phyloP scores from a whole-genome alignment of 2,888 invertebrate genomes.

The Caenorhabditis uteleia region DNA sequence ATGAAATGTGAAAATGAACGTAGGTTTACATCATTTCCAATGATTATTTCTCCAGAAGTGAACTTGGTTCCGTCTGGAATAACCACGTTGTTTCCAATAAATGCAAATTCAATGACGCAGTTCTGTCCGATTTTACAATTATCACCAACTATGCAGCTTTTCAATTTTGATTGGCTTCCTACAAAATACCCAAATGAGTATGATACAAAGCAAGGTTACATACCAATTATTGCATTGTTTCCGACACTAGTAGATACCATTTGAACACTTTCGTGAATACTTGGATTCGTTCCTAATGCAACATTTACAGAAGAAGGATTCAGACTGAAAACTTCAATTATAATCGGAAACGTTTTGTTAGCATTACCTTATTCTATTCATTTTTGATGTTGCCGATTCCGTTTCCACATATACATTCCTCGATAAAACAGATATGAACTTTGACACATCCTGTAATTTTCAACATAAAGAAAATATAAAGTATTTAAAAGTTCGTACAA shows the following conservation, averaged over 20 bases:
- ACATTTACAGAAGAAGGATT: slow-evolving; percentile 21
- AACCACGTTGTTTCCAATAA: slow-evolving; percentile 32
- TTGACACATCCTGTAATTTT: slow-evolving; percentile 12
- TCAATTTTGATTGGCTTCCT: slow-evolving; percentile 13
- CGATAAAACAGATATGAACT: slow-evolving; percentile 13
- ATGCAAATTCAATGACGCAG: slow-evolving; percentile 21
- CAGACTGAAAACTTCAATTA: slow-evolving; percentile 15
- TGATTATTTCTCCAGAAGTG: slow-evolving; percentile 12
- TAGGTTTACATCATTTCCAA: slow-evolving; percentile 39
- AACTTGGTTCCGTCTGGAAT: slow-evolving; percentile 23
- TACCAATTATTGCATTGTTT: slow-evolving; percentile 16
- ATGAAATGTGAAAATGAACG: too few relatives aligned
- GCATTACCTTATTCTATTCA: neutral
- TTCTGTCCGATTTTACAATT: slow-evolving; percentile 36
- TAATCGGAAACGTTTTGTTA: neutral
- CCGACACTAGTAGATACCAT: slow-evolving; percentile 30
- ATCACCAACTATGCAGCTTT: slow-evolving; percentile 31
- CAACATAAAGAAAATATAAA: neutral
- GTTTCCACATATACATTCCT: slow-evolving; percentile 28
- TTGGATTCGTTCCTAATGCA: slow-evolving; percentile 14
- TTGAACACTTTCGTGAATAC: slow-evolving; percentile 7
- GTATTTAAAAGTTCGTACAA: slow-evolving; percentile 8
- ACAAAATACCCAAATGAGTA: too few relatives aligned
- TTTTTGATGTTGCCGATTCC: slow-evolving; percentile 3
- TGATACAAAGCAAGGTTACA: too few relatives aligned